Percentiles rank a stretch among this genome's conserved stretches.
Conservation (phyloP, 1,140 invertebrate genomes). For the Druon quercuslanigerum region DNA sequence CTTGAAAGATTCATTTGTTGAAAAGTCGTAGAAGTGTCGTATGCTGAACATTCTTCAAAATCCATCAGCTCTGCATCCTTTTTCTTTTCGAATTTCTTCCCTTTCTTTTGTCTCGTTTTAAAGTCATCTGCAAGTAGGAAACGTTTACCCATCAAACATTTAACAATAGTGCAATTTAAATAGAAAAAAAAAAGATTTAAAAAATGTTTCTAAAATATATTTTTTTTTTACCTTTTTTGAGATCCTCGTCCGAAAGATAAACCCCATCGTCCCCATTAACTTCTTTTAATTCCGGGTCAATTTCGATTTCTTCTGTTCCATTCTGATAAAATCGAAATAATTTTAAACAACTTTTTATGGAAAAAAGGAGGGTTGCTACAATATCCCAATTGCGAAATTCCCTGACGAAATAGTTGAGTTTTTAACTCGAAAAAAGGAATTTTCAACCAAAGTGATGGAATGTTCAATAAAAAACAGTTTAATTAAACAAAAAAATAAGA, state of each 20-base stretch:
- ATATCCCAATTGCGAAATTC: too few species aligned
- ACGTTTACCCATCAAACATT: constrained; percentile 16
- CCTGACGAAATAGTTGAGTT: too few species aligned
- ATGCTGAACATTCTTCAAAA: constrained; percentile 85
- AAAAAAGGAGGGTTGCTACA: too few species aligned
- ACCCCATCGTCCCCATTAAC: constrained; percentile 65
- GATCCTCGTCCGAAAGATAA: constrained; percentile 83
- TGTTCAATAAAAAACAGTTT: too few species aligned
- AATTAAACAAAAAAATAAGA: too few species aligned
- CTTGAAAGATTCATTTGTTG: constrained; percentile 95
- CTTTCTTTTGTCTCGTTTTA: constrained; percentile 65
- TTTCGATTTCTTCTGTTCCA: constrained; percentile 56
- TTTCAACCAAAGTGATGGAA: too few species aligned
- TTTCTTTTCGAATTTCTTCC: constrained; percentile 64
- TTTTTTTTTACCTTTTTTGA: constrained; percentile 79
- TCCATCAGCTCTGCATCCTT: constrained; percentile 78
- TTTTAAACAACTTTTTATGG: constrained; percentile 18
- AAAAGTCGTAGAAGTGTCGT: constrained; percentile 86
- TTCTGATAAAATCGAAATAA: constrained; percentile 39
- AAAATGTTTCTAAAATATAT: constrained; percentile 65
- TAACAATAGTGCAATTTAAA: constrained; percentile 1
- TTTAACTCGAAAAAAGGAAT: too few species aligned
- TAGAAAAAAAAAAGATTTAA: constrained; percentile 27
- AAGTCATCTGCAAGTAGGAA: constrained; percentile 59
- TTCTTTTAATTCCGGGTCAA: constrained; percentile 54